Evolutionary conservation across 2,113 vertebrate genomes (phyloP).

Genomic region (Falco punctatus): DNA sequence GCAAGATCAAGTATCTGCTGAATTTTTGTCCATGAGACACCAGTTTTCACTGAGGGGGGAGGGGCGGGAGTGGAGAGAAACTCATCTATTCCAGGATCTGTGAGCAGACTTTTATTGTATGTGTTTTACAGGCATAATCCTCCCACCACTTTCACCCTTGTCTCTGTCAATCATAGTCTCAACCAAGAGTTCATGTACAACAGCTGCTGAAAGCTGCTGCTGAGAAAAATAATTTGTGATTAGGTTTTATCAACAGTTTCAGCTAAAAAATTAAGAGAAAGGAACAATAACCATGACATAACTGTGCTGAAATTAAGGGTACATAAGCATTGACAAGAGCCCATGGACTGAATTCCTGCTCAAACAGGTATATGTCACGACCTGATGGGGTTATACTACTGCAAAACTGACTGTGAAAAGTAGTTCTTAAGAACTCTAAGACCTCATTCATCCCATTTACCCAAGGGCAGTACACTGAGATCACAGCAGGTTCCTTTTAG

Average conservation of each 20-base stretch:
- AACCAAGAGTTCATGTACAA: background rate
- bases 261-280: background rate
- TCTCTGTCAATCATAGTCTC: background rate
- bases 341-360: background rate
- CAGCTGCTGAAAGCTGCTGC: slow-evolving; percentile 17
- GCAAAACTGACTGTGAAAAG: background rate
- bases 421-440: background rate
- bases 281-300: background rate
- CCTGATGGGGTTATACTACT: background rate
- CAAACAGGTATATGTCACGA: background rate
- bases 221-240: background rate
- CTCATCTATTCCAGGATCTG: background rate
- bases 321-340: background rate
- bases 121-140: background rate
- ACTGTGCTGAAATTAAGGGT: background rate
- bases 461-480: background rate
- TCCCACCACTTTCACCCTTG: background rate
- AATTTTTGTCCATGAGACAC: slow-evolving; percentile 20
- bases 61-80: background rate
- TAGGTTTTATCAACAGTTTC: background rate
- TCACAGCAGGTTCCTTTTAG: background rate
- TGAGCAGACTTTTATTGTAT: background rate
- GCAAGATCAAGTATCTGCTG: background rate
- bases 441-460: background rate
- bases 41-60: background rate